Evolutionary conservation across 2,888 invertebrate species (phyloP).

Genomic region (Trissonchulus sp.): DNA sequence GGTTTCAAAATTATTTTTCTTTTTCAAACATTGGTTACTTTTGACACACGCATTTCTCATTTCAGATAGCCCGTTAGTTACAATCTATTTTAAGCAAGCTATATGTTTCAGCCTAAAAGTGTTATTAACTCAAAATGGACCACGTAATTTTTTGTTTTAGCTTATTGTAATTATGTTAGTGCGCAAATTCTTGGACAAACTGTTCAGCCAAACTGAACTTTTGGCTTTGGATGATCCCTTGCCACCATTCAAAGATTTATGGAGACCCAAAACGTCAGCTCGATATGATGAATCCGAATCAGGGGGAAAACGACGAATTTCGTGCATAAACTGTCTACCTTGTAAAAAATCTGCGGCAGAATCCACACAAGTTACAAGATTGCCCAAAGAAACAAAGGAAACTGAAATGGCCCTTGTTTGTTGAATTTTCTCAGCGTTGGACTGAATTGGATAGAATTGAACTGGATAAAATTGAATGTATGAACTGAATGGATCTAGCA

Average conservation of each 20-base stretch:
- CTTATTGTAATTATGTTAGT: slow-evolving; percentile 29
- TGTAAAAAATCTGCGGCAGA: not conserved
- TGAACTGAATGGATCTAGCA: no score
- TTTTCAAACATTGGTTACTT: no score
- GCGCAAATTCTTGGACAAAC: slow-evolving; percentile 24
- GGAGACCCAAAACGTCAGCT: slow-evolving; percentile 2
- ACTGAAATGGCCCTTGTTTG: not conserved
- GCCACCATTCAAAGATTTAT: slow-evolving; percentile 23
- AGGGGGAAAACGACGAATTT: not conserved
- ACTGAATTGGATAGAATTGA: no score
- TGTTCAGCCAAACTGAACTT: slow-evolving; percentile 30
- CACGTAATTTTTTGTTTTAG: no score
- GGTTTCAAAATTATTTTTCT: no score
- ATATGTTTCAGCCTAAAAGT: no score
- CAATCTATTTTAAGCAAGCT: no score
- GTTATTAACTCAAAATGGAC: no score
- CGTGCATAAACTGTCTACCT: not conserved
- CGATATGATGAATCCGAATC: not conserved
- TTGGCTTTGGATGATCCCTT: slow-evolving; percentile 28
- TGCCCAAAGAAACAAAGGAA: not conserved
- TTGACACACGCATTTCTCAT: no score
- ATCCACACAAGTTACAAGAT: not conserved
- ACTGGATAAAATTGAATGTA: no score
- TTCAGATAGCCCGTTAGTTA: no score
- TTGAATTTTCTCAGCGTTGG: no score